Base-by-base conservation (phyloP, 1,140 invertebrate species). In the Calephelis virginiensis region DNA sequence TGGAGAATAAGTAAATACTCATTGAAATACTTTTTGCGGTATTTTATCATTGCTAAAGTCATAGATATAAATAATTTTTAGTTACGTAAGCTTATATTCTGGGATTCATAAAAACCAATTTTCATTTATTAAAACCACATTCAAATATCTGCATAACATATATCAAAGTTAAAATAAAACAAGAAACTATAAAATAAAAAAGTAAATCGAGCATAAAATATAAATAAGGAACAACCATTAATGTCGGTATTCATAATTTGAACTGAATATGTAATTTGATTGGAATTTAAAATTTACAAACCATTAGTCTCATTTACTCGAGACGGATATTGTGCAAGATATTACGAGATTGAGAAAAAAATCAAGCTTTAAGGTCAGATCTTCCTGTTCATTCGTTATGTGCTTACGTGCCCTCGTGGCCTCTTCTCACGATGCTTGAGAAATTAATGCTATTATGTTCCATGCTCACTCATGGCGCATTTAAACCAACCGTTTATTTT, bases 361-460 rank as follows among this genome's bases (percentile, higher is more conserved):
- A 48, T 28, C 11, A 6, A 47, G 47, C 47, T 13, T 56, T 60
- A 64, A 61, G 63, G 64, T 70, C 65, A 61, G 61, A 72, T 70
- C 63, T 69, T 62, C 61, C 64, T 68, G 59, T 64, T 69, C 45
- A 70, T 71, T 73, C 60, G 66, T 75, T 50, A 71, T 61, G 56
- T 72, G 13, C 13, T 40, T 37, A 46, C 61, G 45, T 73, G 77
- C 63, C 78, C 78, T 65, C 77, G 71, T 82, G 75, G 76, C 76
- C 73, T 74, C 73, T 78, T 85, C 83, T 74, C 83, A 85, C 75
- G 81, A 50, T 38, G 53, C 66, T 65, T 74, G 74, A 72, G 75
- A 76, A 62, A 47, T 38, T 17, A 63, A 37, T 43, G 49, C 45
- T 65, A 65, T 65, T 65, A 65, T 65, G 13, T 45, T 43, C 38